phyloP scores from a whole-genome alignment of 1,140 invertebrate species.

The Zeugodacus cucurbitae region DNA sequence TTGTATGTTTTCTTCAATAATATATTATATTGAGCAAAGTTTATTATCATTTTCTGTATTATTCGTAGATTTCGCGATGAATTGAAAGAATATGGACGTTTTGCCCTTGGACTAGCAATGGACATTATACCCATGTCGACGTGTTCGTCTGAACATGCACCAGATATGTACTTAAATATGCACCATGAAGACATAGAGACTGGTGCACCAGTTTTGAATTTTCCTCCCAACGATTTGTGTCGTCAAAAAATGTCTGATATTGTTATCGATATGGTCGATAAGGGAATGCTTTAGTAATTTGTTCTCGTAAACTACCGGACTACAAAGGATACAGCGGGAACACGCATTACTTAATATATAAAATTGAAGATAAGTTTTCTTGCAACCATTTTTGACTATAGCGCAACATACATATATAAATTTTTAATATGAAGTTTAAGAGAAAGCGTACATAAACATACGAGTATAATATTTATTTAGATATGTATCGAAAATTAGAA shows the following conservation, averaged over 20 bases:
- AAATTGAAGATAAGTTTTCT: not conserved
- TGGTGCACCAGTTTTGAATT: slow-evolving; percentile 60
- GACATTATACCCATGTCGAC: slow-evolving; percentile 80
- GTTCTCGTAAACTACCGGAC: not conserved
- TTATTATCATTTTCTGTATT: not conserved
- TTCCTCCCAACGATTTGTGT: slow-evolving; percentile 69
- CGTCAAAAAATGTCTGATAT: slow-evolving; percentile 72
- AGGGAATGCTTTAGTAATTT: slow-evolving; percentile 62
- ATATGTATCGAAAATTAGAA: no score
- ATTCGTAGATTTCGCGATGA: slow-evolving; percentile 71
- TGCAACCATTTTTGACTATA: not conserved
- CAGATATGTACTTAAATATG: slow-evolving; percentile 71
- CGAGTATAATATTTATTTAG: no score
- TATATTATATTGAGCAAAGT: not conserved
- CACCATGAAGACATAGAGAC: slow-evolving; percentile 47
- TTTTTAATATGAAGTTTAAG: no score
- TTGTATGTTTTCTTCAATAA: slow-evolving; percentile 67
- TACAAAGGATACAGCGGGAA: not conserved
- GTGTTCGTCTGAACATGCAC: slow-evolving; percentile 76
- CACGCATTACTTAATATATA: not conserved
- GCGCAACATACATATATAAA: no score
- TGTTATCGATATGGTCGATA: slow-evolving; percentile 71
- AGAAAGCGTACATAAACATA: no score
- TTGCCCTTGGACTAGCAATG: slow-evolving; percentile 75
- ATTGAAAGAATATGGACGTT: slow-evolving; percentile 73